Conservation (phyloP, 1,140 invertebrate species). For the Triops cancriformis region DNA sequence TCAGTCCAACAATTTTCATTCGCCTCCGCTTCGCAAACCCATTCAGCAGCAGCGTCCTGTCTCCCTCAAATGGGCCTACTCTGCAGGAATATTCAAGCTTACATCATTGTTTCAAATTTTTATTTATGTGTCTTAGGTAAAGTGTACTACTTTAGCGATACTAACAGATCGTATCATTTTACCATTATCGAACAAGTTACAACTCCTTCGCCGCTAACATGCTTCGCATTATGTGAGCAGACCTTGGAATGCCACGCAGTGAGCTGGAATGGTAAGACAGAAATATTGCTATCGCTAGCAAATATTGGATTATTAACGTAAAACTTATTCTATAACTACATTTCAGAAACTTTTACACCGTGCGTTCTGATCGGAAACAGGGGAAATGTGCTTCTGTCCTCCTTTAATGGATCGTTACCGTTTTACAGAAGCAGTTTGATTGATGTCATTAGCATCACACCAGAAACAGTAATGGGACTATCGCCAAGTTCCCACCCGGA, state of each 20-base stretch:
- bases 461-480: not conserved
- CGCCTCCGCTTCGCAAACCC: no score
- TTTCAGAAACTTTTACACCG: not conserved
- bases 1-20: no score
- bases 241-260: not conserved
- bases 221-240: not conserved
- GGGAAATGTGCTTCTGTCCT: not conserved
- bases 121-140: no score
- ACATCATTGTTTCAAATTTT: no score
- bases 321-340: not conserved
- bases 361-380: not conserved
- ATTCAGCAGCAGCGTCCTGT: no score
- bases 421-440: not conserved
- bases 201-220: not conserved
- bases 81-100: no score
- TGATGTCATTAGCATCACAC: not conserved
- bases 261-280: not conserved
- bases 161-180: not conserved
- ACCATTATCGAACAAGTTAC: not conserved
- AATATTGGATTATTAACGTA: not conserved
- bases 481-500: not conserved
- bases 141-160: no score
- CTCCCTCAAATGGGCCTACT: no score
- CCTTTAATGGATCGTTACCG: not conserved
- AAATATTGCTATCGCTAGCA: not conserved